Percentiles rank a stretch among this genome's conserved stretches.
These are phyloP conservation scores for Mustela nigripes DNA, from an alignment of 2,113 vertebrate genomes.

Conservation along the genomic window DNA sequence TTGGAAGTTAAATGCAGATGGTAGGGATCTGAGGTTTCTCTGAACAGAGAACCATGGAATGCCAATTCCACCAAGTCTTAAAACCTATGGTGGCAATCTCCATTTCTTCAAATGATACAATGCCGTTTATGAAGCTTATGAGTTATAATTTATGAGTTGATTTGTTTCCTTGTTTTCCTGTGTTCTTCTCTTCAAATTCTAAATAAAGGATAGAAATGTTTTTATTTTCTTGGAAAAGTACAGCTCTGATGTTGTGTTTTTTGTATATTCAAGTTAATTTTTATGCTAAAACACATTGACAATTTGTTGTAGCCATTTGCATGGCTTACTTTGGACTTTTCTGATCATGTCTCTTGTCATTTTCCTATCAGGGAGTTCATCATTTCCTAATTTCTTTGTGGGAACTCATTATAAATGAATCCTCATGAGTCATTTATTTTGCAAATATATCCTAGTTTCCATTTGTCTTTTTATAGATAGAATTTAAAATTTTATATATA, in stretches of 20 bases:
- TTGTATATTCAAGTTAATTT: not conserved
- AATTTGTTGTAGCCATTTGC: not conserved
- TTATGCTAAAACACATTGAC: not conserved
- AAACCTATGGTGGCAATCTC: not conserved
- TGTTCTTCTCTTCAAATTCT: not conserved
- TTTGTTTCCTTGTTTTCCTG: not conserved
- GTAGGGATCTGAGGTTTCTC: not conserved
- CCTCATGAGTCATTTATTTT: not conserved
- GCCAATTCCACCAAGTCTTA: not conserved
- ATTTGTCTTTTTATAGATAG: not conserved
- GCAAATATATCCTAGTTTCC: not conserved
- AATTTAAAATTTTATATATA: not conserved
- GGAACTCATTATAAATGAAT: not conserved
- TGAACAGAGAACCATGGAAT: not conserved
- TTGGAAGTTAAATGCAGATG: not conserved
- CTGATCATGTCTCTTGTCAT: not conserved
- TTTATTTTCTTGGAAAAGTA: not conserved
- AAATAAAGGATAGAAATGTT: not conserved
- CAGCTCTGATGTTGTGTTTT: not conserved
- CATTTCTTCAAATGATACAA: not conserved
- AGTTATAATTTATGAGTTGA: not conserved
- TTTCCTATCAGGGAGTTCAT: not conserved
- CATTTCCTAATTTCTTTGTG: not conserved
- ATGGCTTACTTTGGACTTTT: not conserved
- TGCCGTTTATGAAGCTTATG: not conserved